These are phyloP conservation scores for Myotis myotis DNA, from an alignment of 2,797 vertebrate species.

Conservation along the genomic window DNA sequence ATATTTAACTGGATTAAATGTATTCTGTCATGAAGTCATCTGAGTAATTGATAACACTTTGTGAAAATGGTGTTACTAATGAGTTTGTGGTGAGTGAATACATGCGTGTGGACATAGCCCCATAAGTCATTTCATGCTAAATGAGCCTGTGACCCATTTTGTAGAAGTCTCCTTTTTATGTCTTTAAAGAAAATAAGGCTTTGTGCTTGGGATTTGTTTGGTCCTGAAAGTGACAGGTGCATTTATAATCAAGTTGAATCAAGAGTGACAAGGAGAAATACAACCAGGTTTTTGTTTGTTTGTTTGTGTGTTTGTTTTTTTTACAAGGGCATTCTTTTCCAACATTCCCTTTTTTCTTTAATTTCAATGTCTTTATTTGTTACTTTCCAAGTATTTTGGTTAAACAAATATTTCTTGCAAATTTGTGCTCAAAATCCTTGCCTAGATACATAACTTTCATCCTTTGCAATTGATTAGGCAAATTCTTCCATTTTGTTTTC, in stretches of 20 bases:
- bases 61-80: background rate
- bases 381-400: conserved; percentile 44
- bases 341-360: conserved; percentile 28
- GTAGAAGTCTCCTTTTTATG: conserved; percentile 11
- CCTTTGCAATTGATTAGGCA: background rate
- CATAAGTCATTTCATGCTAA: background rate
- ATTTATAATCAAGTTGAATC: conserved; percentile 44
- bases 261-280: conserved; percentile 51
- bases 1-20: background rate
- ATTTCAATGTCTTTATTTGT: conserved; percentile 38
- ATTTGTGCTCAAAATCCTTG: conserved; percentile 37
- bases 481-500: conserved; percentile 42
- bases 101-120: background rate
- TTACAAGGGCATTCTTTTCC: conserved; percentile 37
- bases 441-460: background rate
- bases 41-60: background rate
- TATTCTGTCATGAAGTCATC: background rate
- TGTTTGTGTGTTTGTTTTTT: background rate
- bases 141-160: conserved; percentile 13
- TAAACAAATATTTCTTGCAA: conserved; percentile 47
- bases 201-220: conserved; percentile 59
- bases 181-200: conserved; percentile 56
- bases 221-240: conserved; percentile 45
- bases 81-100: background rate
- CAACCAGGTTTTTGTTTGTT: background rate